Base-by-base conservation (phyloP, 2,797 vertebrate species). In the Cossypha niveicapilla region DNA sequence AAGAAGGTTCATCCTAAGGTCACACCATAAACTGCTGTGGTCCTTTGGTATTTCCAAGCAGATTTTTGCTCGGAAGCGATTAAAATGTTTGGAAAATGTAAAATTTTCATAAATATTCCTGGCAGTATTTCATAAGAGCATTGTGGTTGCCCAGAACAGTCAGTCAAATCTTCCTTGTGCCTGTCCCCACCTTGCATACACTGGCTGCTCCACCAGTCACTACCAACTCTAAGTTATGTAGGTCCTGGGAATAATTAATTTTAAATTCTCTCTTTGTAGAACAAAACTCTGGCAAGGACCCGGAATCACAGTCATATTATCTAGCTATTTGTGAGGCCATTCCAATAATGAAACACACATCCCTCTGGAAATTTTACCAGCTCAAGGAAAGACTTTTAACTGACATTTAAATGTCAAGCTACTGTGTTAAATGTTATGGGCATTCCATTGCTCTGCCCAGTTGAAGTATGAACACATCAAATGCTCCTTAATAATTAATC, bases 321-420 rank as follows among this genome's bases (percentile, higher is more conserved):
- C 35, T 15, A 87, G 34, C 63, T 72, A 79, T 88, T 89, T 82
- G 53, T 68, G 77, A 76, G 57, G 58, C n/a, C 12, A 10, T 91
- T 65, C 39, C 70, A 63, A 21, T 84, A 85, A 82, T 63, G 81
- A 94, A 93, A 66, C 65, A 44, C 24, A 41, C 1, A 1, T 70
- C 81, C 68, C 70, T 22, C 54, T 83, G 70, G 83, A 78, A 86
- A 82, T 62, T 13, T 81, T 73, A 91, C 47, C 79, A 83, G 77
- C 90, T 95, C 92, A 93, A 96, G 85, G 32, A n/a, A 92, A 95
- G 75, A 71, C 65, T 94, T 97, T 91, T 95, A 97, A 96, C 66
- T 97, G 95, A 92, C 94, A 96, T 96, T 97, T 97, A 97, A 97
- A 97, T 97, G 95, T 92, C 97, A 97, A 51, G 37, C 72, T 16